A percentile compares a stretch with the other conserved stretches of the same genome.
Conservation (phyloP, 92 coral and sea anemone species). For the Micromussa lordhowensis region DNA sequence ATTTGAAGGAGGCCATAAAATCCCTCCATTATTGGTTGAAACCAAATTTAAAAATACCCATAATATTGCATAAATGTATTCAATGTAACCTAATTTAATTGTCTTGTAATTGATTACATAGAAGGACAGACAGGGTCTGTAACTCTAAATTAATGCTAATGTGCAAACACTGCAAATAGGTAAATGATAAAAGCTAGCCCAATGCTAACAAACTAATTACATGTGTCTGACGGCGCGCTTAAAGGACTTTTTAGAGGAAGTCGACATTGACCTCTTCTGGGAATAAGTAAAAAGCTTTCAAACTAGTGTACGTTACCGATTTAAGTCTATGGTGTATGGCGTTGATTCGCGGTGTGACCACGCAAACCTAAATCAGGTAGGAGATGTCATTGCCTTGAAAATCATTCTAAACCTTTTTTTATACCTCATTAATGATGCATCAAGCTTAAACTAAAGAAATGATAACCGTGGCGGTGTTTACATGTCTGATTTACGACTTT, state of each 20-base stretch:
- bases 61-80: too few species aligned
- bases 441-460: neutral
- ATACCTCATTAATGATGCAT: neutral
- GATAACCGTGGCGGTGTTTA: neutral
- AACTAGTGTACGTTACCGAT: neutral
- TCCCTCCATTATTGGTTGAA: neutral
- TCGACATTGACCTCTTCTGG: neutral
- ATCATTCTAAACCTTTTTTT: neutral
- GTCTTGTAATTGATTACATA: neutral
- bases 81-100: too few species aligned
- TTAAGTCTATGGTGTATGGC: neutral
- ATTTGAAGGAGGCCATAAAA: neutral
- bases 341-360: neutral
- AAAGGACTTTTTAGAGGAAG: neutral
- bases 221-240: neutral
- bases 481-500: neutral
- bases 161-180: neutral
- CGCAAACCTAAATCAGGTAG: too few species aligned
- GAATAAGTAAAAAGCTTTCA: neutral
- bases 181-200: neutral
- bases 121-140: neutral
- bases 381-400: neutral
- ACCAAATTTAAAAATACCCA: neutral
- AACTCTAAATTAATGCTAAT: neutral
- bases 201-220: neutral